Evolutionary conservation across 2,888 invertebrate species (phyloP).

Genomic region (Oscheius sp.): DNA sequence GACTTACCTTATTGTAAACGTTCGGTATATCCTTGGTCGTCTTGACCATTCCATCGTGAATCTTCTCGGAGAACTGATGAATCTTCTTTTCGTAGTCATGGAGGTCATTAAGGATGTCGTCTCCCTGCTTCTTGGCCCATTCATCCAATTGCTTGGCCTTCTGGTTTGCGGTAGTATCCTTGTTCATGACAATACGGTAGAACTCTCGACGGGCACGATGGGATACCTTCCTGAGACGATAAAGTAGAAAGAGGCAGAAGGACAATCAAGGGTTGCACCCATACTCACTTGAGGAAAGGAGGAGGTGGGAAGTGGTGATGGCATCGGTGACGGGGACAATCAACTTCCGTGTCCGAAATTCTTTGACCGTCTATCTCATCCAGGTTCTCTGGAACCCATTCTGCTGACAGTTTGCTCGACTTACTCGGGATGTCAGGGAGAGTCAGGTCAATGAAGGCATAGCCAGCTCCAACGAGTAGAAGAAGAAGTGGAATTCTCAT

Average conservation of each 20-base stretch:
- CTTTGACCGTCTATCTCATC: background rate
- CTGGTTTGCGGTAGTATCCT: constrained; percentile 13
- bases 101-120: constrained; percentile 29
- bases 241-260: background rate
- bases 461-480: background rate
- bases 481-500: background rate
- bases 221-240: constrained; percentile 14
- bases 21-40: constrained; percentile 10
- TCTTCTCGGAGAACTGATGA: constrained; percentile 3
- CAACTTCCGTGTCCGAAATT: background rate
- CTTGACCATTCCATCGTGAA: constrained; percentile 10
- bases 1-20: constrained; percentile 15
- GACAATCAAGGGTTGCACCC: background rate
- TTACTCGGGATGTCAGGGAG: constrained; percentile 10
- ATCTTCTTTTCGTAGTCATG: constrained; percentile 24
- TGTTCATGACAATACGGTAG: constrained; percentile 29
- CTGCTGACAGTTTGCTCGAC: background rate
- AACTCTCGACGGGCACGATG: constrained; percentile 23
- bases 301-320: constrained; percentile 30
- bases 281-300: constrained; percentile 16
- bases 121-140: constrained; percentile 35
- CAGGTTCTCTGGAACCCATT: background rate
- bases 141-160: constrained; percentile 23
- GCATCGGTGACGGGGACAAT: background rate
- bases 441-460: background rate